These are phyloP conservation scores for Drosophila kuntzei DNA, from an alignment of 2,888 invertebrate species.

Conservation along the genomic window DNA sequence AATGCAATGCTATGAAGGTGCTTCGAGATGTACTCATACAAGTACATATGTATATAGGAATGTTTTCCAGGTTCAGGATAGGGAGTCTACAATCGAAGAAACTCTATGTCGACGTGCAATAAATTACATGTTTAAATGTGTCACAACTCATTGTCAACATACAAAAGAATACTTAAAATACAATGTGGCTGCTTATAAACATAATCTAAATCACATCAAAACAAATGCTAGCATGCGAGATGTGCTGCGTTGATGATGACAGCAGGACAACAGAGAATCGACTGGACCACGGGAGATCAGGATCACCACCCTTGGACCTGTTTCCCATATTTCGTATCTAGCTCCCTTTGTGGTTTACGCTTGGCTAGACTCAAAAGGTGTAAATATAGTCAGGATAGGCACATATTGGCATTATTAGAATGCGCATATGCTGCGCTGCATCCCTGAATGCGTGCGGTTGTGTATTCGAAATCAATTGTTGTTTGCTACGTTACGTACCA, in stretches of 20 bases:
- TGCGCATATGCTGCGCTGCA: conserved; percentile 59
- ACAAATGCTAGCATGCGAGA: conserved; percentile 54
- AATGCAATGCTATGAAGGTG: too few species aligned
- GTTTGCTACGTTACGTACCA: conserved; percentile 69
- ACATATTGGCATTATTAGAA: conserved; percentile 69
- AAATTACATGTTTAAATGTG: conserved; percentile 61
- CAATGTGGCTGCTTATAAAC: conserved; percentile 69
- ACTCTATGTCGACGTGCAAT: conserved; percentile 36
- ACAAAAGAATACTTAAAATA: conserved; percentile 37
- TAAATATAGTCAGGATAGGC: conserved; percentile 23
- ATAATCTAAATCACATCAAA: conserved; percentile 78
- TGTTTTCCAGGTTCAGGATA: background rate
- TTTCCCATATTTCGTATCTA: conserved; percentile 1
- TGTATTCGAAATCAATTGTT: conserved; percentile 31
- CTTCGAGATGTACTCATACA: conserved; percentile 22
- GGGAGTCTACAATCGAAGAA: background rate
- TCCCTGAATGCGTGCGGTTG: conserved; percentile 37
- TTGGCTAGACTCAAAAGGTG: conserved; percentile 38
- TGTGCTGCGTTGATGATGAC: conserved; percentile 64
- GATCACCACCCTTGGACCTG: conserved; percentile 37
- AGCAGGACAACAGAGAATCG: conserved; percentile 45
- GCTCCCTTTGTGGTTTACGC: conserved; percentile 51
- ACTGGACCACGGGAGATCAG: conserved; percentile 34
- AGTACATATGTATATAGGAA: background rate
- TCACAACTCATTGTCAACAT: conserved; percentile 41